A percentile compares a stretch with the other conserved stretches of the same genome.
These are phyloP conservation scores for Pithys albifrons DNA, from an alignment of 2,113 vertebrate genomes.

Conservation along the genomic window DNA sequence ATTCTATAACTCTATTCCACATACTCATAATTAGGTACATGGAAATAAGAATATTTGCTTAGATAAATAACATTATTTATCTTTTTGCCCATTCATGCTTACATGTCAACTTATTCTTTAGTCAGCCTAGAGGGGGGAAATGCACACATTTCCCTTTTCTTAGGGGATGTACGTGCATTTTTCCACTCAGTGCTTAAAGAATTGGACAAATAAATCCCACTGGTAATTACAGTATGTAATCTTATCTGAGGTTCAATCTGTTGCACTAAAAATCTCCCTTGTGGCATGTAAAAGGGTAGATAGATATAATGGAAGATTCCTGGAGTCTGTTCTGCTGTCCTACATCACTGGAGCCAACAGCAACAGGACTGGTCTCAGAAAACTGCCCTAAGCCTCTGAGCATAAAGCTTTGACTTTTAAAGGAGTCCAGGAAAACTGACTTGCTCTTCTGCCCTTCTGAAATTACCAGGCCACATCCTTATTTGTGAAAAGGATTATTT, in stretches of 20 bases:
- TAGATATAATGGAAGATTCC: not conserved
- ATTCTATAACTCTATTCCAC: conserved; percentile 34
- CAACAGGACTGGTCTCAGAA: not conserved
- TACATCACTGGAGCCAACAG: conserved; percentile 2
- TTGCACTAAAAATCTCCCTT: conserved; percentile 13
- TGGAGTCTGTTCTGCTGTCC: conserved; percentile 20
- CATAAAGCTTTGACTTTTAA: not conserved
- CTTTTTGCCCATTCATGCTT: conserved; percentile 7
- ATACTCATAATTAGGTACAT: not conserved
- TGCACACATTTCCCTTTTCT: not conserved
- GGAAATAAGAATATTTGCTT: not conserved
- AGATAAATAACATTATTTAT: not conserved
- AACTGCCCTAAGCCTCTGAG: not conserved
- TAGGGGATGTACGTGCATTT: not conserved
- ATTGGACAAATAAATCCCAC: conserved; percentile 14
- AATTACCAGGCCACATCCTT: not conserved
- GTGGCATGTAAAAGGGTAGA: conserved; percentile 13
- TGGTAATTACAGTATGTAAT: conserved; percentile 17
- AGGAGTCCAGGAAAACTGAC: not conserved
- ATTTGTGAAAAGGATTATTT: not conserved
- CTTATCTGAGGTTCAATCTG: conserved; percentile 40
- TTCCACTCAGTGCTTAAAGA: not conserved
- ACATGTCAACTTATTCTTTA: not conserved
- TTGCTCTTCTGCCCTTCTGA: not conserved
- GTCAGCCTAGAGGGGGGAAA: not conserved